These are phyloP conservation scores for Thalassophryne amazonica DNA, from an alignment of 2,797 vertebrate species.

Conservation along the genomic window DNA sequence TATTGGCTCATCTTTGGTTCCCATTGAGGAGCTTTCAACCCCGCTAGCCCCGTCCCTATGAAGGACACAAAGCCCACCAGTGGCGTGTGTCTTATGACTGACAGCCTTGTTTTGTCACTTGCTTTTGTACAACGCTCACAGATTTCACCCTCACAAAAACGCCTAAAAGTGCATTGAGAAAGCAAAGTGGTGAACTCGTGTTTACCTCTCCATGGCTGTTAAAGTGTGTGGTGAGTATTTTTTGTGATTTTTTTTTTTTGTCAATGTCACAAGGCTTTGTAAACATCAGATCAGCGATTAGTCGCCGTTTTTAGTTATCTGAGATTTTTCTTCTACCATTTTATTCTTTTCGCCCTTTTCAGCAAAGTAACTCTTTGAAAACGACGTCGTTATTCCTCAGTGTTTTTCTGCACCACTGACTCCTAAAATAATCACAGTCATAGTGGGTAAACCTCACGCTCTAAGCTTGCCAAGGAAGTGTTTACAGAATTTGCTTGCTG, in stretches of 20 bases:
- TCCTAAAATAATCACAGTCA: constrained; percentile 56
- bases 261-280: neutral
- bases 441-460: constrained; percentile 44
- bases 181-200: constrained; percentile 26
- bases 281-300: constrained; percentile 26
- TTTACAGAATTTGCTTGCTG: constrained; percentile 53
- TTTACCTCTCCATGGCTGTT: constrained; percentile 18
- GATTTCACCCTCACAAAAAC: constrained; percentile 34
- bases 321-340: constrained; percentile 31
- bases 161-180: constrained; percentile 31
- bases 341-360: constrained; percentile 49
- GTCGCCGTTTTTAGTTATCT: constrained; percentile 9
- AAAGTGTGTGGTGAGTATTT: neutral
- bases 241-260: neutral
- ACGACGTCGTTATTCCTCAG: constrained; percentile 32
- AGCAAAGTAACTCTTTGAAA: constrained; percentile 43
- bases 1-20: constrained; percentile 57
- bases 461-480: constrained; percentile 49
- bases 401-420: constrained; percentile 35
- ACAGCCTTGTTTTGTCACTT: constrained; percentile 59
- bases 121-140: constrained; percentile 31
- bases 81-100: constrained; percentile 57
- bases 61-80: constrained; percentile 53
- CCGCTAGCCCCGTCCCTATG: constrained; percentile 24
- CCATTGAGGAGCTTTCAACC: constrained; percentile 23